phyloP scores from a whole-genome alignment of 2,888 invertebrate genomes.

The Aspidiotus destructor region DNA sequence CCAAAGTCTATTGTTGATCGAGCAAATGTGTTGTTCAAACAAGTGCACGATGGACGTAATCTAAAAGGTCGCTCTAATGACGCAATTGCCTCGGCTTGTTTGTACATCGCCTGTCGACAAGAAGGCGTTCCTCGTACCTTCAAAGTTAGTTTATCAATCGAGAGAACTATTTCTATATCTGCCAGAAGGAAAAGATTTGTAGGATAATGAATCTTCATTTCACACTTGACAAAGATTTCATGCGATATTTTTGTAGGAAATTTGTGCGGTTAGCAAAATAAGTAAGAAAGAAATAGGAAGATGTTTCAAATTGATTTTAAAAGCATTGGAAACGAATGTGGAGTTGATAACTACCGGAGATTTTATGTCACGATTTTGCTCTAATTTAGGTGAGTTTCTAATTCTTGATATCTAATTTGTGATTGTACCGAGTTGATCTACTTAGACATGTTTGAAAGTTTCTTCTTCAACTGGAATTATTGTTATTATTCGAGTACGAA shows the following conservation, averaged over 20 bases:
- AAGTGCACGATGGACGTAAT: constrained; percentile 94
- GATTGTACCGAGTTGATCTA: constrained; percentile 9
- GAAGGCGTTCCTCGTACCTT: constrained; percentile 98
- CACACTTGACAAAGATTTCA: not conserved
- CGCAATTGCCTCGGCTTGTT: constrained; percentile 95
- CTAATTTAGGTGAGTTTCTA: constrained; percentile 58
- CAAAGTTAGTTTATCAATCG: constrained; percentile 42
- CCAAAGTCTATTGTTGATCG: constrained; percentile 94
- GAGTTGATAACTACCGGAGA: constrained; percentile 97
- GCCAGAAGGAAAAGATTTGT: too few relatives aligned
- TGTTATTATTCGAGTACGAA: not conserved
- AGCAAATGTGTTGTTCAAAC: constrained; percentile 93
- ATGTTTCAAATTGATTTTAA: constrained; percentile 93
- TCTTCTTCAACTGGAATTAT: not conserved
- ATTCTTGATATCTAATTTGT: constrained; percentile 3
- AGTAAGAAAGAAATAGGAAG: constrained; percentile 98
- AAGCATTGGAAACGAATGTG: constrained; percentile 91
- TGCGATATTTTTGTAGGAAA: constrained; percentile 53
- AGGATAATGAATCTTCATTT: too few relatives aligned
- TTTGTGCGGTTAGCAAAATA: constrained; percentile 96
- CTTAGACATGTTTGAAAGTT: not conserved
- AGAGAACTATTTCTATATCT: too few relatives aligned
- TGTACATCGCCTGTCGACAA: constrained; percentile 97
- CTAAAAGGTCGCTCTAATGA: constrained; percentile 83
- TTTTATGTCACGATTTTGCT: constrained; percentile 98